Evolutionary conservation across 2,888 invertebrate species (phyloP), one percentile per base, ranked within the genome.

Genomic region (Dynastes grantii): DNA sequence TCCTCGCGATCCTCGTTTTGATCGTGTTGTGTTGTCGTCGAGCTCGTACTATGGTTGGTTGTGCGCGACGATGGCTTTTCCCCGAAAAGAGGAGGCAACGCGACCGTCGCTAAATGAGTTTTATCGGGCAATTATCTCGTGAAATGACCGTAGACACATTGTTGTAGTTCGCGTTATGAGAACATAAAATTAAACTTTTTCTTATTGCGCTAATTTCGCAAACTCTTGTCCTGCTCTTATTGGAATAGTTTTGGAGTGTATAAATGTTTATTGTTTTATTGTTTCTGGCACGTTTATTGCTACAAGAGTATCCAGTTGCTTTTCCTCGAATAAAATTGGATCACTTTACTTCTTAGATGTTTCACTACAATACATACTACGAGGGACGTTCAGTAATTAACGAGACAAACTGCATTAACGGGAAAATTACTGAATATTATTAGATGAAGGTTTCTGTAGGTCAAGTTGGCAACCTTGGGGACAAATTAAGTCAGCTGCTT

Each of bases 61-160:
- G 16, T 40, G 32, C 65, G 6, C 13, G 6, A 22, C 16, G n/a
- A 9, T 67, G 16, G 45, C 49, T 22, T 13, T 2, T 11, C 6
- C 13, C 27, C 22, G 27, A 68, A 68, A 68, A 68, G 27, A 2
- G 68, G 58, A 22, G 37, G 55, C 8, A 22, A 16, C 22, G 51
- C 16, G 37, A 13, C 37, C 73, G 58, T 58, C 58, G 58, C 40
- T 73, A 73, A 73, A 73, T 73, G 73, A 73, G 73, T 73, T 73
- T 73, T 73, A 73, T 73, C 73, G 73, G 22, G 58, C 73, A 73
- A 73, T 73, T 73, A 73, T 73, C 58, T 73, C 37, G 37, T 8
- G 58, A 37, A 73, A 73, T 58, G 73, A 58, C 58, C 58, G 58
- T 73, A 37, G 58, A 58, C 73, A 73, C 58, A 73, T 73, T 73